Conservation (phyloP, 2,888 invertebrate genomes). For the Sipha maydis region DNA sequence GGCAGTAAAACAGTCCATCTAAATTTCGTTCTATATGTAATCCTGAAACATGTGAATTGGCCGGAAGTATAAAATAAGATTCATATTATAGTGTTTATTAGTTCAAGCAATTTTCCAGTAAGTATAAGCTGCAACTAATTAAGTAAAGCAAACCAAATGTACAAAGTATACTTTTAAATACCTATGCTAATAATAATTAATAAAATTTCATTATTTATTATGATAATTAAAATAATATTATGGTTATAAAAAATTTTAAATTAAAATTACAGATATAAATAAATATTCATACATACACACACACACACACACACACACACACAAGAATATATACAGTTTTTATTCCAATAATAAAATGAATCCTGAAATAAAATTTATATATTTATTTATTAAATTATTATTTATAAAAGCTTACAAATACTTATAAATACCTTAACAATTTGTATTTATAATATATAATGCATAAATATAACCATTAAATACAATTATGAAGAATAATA, state of each 20-base stretch:
- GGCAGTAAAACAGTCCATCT: conserved; percentile 55
- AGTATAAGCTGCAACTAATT: conserved; percentile 22
- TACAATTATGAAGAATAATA: too few species aligned
- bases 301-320: too few species aligned
- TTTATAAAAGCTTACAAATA: not conserved
- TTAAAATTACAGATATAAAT: too few species aligned
- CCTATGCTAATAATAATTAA: not conserved
- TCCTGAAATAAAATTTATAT: not conserved
- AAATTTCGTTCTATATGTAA: not conserved
- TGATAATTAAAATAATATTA: too few species aligned
- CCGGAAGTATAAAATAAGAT: conserved; percentile 28
- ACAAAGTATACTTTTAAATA: not conserved
- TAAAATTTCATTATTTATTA: too few species aligned
- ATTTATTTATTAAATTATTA: not conserved
- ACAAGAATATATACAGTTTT: too few species aligned
- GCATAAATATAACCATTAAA: too few species aligned
- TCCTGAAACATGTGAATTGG: conserved; percentile 35
- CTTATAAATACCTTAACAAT: too few species aligned
- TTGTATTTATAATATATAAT: too few species aligned
- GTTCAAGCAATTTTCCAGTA: not conserved
- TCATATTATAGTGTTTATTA: not conserved
- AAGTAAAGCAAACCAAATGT: conserved; percentile 7
- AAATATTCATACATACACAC: too few species aligned
- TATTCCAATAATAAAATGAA: not conserved
- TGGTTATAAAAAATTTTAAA: too few species aligned